Evolutionary conservation across 2,113 vertebrate genomes (phyloP).

Genomic region (Mormyrus lacerda): DNA sequence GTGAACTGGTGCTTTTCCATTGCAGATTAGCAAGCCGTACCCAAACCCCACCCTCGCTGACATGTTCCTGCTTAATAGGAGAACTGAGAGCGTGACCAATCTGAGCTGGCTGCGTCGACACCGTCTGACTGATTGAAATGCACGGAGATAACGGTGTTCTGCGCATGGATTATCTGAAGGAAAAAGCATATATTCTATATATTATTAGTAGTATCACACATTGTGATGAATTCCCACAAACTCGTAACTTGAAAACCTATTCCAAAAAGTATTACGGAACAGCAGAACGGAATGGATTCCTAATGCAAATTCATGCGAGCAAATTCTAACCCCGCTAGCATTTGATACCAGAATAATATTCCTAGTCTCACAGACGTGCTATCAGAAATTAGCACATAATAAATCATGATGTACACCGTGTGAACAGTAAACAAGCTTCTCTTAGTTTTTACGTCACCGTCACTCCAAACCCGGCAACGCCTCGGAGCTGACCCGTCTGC

Average conservation of each 20-base stretch:
- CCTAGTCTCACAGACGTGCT: no score
- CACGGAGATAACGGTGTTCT: no score
- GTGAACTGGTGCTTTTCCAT: no score
- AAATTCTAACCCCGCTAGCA: neutral
- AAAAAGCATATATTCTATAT: no score
- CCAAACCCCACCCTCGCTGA: neutral
- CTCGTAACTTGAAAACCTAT: neutral
- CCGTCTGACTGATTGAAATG: no score
- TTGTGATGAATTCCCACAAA: neutral
- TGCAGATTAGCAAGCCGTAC: neutral
- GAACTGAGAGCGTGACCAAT: neutral
- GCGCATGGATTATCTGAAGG: no score
- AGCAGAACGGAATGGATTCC: neutral
- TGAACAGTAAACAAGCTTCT: neutral
- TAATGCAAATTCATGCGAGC: neutral
- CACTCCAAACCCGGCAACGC: neutral
- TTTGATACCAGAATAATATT: neutral
- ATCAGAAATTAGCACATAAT: neutral
- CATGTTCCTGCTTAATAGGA: neutral
- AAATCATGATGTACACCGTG: neutral
- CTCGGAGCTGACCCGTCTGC: neutral
- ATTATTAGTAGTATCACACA: neutral
- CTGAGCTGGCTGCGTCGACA: neutral
- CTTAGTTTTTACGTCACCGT: neutral
- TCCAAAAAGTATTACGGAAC: no score